Evolutionary conservation across 2,113 vertebrate genomes (phyloP).

Genomic region (Dromaius novaehollandiae): DNA sequence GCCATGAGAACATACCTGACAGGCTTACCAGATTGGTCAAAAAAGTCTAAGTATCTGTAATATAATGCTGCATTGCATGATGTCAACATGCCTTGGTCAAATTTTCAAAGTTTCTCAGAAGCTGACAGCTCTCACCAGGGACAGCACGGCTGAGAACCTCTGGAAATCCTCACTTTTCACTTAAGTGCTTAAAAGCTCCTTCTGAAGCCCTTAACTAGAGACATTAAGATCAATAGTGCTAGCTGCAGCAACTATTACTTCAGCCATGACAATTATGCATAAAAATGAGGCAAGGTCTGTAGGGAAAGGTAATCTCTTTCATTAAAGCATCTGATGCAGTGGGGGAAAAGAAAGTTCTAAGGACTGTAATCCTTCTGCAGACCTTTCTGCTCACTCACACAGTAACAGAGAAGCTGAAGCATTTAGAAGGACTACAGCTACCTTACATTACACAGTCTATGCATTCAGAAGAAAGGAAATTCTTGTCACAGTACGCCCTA

Average conservation of each 20-base stretch:
- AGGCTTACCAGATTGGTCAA: background rate
- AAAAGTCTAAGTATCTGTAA: background rate
- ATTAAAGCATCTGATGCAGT: background rate
- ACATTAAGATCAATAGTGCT: background rate
- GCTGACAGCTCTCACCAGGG: background rate
- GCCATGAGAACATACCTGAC: background rate
- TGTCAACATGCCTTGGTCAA: background rate
- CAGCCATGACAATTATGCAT: background rate
- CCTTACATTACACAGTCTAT: background rate
- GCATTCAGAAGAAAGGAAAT: background rate
- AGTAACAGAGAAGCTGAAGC: background rate
- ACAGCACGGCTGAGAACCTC: background rate
- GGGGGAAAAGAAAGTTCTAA: background rate
- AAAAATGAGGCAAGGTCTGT: background rate
- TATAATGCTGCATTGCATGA: rapidly evolving
- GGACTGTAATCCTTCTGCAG: background rate
- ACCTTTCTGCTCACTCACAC: background rate
- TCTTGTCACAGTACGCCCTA: background rate
- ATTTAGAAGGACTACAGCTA: background rate
- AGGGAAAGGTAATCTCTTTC: background rate
- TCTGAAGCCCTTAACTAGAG: background rate
- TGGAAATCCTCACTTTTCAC: background rate
- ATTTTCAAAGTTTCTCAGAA: background rate
- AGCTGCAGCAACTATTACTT: background rate
- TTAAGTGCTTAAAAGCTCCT: background rate